Percentiles rank a stretch among this genome's conserved stretches.
Conservation (phyloP, 2,888 invertebrate species). For the Chymomyza amoena region DNA sequence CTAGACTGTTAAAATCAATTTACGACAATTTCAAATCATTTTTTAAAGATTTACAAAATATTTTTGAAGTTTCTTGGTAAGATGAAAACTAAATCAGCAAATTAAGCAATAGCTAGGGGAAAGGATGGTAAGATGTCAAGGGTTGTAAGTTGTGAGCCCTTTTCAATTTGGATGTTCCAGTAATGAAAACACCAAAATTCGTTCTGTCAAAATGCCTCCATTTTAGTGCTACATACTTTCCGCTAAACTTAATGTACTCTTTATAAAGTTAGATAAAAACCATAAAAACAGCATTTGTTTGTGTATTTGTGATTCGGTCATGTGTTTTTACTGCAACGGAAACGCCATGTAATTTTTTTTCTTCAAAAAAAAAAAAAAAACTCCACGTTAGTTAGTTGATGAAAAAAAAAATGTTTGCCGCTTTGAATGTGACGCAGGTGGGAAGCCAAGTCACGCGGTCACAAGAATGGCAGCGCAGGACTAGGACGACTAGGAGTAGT, state of each 20-base stretch:
- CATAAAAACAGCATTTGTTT: conserved; percentile 25
- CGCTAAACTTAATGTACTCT: conserved; percentile 1
- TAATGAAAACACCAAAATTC: background rate
- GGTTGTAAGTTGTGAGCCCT: too few relatives aligned
- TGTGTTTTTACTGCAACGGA: conserved; percentile 71
- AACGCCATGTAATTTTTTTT: conserved; percentile 66
- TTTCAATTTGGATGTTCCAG: too few relatives aligned
- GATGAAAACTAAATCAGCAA: too few relatives aligned
- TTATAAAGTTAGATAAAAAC: background rate
- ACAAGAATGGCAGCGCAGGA: conserved; percentile 53
- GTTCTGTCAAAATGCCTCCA: background rate
- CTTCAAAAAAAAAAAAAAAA: conserved; percentile 28
- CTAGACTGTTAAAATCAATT: too few relatives aligned
- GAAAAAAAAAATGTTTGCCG: conserved; percentile 28
- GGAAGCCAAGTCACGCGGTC: conserved; percentile 26
- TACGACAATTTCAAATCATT: too few relatives aligned
- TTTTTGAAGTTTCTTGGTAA: too few relatives aligned
- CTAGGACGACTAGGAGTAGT: background rate
- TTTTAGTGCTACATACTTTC: background rate
- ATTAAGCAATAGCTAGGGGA: too few relatives aligned
- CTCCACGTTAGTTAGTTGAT: conserved; percentile 63
- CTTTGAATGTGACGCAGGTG: conserved; percentile 53
- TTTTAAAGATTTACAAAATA: too few relatives aligned
- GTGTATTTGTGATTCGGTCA: conserved; percentile 58
- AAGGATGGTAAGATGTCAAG: too few relatives aligned